Conservation (phyloP, 2,888 invertebrate species). For the Caenorhabditis angaria region DNA sequence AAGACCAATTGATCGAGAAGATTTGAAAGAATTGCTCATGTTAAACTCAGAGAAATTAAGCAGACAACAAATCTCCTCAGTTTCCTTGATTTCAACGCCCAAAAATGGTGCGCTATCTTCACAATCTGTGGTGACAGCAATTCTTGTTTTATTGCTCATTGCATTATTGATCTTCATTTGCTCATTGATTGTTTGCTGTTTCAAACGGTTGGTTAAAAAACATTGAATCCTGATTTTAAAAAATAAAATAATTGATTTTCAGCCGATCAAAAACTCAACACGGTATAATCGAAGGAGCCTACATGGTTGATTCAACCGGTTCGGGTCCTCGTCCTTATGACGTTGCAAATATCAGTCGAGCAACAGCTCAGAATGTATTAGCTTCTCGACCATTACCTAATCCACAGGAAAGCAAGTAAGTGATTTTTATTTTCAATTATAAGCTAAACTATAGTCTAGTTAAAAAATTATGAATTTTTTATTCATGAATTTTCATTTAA, state of each 20-base stretch:
- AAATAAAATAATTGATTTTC: neutral
- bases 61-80: constrained; percentile 22
- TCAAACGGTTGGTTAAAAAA: constrained; percentile 19
- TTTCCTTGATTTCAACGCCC: constrained; percentile 27
- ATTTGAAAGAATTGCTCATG: constrained; percentile 36
- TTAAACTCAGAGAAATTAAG: constrained; percentile 15
- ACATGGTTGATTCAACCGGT: constrained; percentile 65
- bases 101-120: constrained; percentile 11
- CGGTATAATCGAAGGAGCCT: constrained; percentile 36
- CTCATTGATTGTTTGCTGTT: constrained; percentile 26
- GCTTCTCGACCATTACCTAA: constrained; percentile 60
- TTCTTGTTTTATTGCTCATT: constrained; percentile 19
- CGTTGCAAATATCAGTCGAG: constrained; percentile 64
- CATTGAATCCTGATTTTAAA: neutral
- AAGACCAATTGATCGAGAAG: constrained; percentile 49
- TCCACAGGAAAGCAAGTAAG: constrained; percentile 49
- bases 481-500: too few relatives aligned
- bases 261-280: constrained; percentile 13
- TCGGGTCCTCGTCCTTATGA: constrained; percentile 70
- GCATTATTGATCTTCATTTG: constrained; percentile 40
- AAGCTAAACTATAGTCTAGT: too few relatives aligned
- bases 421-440: neutral
- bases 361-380: constrained; percentile 65
- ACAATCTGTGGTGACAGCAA: constrained; percentile 14
- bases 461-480: too few relatives aligned